Conservation (phyloP, 2,888 invertebrate genomes). For the Hypomecis punctinalis region DNA sequence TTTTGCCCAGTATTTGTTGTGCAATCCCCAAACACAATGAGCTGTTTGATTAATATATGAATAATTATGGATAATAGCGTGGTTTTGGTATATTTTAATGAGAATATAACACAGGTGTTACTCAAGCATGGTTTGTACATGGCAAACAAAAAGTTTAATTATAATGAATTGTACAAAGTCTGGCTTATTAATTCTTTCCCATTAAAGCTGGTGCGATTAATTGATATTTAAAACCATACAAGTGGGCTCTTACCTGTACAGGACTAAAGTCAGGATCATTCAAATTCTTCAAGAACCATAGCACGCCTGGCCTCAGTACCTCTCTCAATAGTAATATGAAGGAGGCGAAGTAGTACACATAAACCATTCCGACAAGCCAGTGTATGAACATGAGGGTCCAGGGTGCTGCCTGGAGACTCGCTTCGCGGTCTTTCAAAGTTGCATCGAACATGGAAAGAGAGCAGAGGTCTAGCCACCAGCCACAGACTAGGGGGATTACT, state of each 20-base stretch:
- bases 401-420: constrained; percentile 95
- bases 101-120: too few species aligned
- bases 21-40: too few species aligned
- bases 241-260: constrained; percentile 88
- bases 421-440: constrained; percentile 93
- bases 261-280: constrained; percentile 99
- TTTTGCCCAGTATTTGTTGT: too few species aligned
- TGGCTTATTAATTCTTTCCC: too few species aligned
- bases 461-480: constrained; percentile 99
- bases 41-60: too few species aligned
- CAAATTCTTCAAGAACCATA: constrained; percentile 99
- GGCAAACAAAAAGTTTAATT: too few species aligned
- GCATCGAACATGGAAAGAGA: constrained; percentile 97
- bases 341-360: constrained; percentile 99
- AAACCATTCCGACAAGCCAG: constrained; percentile 99
- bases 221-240: too few species aligned
- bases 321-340: constrained; percentile 96
- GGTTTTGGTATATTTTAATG: too few species aligned
- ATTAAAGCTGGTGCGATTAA: too few species aligned
- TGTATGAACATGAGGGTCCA: constrained; percentile 99
- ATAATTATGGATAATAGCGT: too few species aligned
- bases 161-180: too few species aligned
- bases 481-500: constrained; percentile 97
- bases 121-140: too few species aligned
- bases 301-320: constrained; percentile 97